phyloP scores from a whole-genome alignment of 2,888 invertebrate species.

The Pantelozetes paolii region DNA sequence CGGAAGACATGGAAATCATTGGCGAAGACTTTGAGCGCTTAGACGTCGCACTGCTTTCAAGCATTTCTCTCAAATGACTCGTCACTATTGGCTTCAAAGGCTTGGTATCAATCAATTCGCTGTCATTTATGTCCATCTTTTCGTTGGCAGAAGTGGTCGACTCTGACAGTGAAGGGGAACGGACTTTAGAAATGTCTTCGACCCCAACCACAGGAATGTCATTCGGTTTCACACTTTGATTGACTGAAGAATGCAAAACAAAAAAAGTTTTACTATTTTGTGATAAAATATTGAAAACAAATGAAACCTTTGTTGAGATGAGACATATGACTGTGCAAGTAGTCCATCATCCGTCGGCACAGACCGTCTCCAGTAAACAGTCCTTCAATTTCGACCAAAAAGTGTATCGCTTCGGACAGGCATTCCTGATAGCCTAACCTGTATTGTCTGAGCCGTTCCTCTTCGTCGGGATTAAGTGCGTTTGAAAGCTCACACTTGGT shows the following conservation, averaged over 20 bases:
- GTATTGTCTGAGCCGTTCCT: constrained; percentile 57
- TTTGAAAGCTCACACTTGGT: constrained; percentile 9
- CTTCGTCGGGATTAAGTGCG: constrained; percentile 38
- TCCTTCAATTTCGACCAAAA: constrained; percentile 72
- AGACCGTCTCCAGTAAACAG: background rate
- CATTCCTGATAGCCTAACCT: constrained; percentile 86
- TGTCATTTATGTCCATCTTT: constrained; percentile 9
- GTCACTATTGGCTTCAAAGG: constrained; percentile 36
- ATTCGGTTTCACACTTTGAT: background rate
- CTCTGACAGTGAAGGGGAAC: constrained; percentile 1
- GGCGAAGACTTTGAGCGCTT: constrained; percentile 39
- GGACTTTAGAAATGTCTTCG: background rate
- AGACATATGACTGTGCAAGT: background rate
- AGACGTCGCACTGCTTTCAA: constrained; percentile 44
- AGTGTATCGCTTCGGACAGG: constrained; percentile 79
- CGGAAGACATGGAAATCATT: background rate
- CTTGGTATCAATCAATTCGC: constrained; percentile 5
- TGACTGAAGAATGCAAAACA: background rate
- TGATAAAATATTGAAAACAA: too few relatives aligned
- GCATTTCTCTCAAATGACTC: constrained; percentile 48
- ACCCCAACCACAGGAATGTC: background rate
- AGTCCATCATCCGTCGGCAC: constrained; percentile 10
- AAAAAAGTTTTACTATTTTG: too few relatives aligned
- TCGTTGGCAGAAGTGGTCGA: constrained; percentile 22
- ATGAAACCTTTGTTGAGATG: constrained; percentile 10